Conservation (phyloP, 2,888 invertebrate genomes). For the Anticlea derivata region DNA sequence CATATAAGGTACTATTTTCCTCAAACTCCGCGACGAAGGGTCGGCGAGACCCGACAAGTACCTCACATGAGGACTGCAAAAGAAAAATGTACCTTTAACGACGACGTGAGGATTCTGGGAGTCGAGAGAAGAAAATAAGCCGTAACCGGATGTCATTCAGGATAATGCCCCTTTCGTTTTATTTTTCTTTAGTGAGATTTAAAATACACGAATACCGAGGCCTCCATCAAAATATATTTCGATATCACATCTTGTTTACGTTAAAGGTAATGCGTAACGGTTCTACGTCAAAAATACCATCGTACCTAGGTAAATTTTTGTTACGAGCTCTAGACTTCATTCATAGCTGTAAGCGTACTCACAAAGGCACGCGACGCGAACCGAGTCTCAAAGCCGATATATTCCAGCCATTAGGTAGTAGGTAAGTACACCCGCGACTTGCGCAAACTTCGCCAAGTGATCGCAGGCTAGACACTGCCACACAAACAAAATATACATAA, state of each 20-base stretch:
- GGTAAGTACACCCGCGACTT: constrained; percentile 63
- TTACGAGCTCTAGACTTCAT: constrained; percentile 44
- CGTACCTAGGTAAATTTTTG: constrained; percentile 36
- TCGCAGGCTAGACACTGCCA: constrained; percentile 69
- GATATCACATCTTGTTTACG: constrained; percentile 16
- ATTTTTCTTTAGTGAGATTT: constrained; percentile 63
- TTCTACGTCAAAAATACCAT: constrained; percentile 31
- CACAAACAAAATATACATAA: constrained; percentile 70
- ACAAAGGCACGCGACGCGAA: constrained; percentile 54
- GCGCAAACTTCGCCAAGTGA: constrained; percentile 69
- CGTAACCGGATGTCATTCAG: constrained; percentile 82
- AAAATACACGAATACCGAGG: constrained; percentile 43
- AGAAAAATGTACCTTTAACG: constrained; percentile 84
- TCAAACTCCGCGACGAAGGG: constrained; percentile 64
- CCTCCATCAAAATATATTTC: constrained; percentile 24
- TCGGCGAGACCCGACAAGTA: constrained; percentile 72
- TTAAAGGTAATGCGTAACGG: constrained; percentile 25
- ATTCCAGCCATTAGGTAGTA: constrained; percentile 67
- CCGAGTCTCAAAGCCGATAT: constrained; percentile 61
- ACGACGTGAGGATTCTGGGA: constrained; percentile 76
- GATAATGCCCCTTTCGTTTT: constrained; percentile 77
- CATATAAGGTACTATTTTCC: constrained; percentile 75
- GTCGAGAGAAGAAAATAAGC: constrained; percentile 79
- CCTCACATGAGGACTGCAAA: constrained; percentile 78
- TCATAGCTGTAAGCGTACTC: constrained; percentile 50